Base-by-base conservation (phyloP, 2,888 invertebrate genomes). In the Crossocerus cetratus region DNA sequence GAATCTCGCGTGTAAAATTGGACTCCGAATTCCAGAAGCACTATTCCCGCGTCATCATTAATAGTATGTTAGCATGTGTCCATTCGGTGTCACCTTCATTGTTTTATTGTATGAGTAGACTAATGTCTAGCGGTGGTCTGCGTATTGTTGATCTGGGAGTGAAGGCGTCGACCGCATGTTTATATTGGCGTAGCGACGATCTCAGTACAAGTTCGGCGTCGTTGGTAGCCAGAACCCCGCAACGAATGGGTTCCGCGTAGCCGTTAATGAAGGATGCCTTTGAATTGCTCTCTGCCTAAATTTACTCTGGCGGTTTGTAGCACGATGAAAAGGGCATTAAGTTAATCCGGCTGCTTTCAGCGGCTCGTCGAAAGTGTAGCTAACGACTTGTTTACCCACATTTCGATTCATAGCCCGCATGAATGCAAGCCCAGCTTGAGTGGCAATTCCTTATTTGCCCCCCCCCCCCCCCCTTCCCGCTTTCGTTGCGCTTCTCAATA, bases 291-390 rank as follows among this genome's bases (percentile, higher is more conserved):
- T 57, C 23, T 23, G 20, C 11, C 22, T n/a, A 57, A 57, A 57
- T 57, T 57, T 22, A 57, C 22, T 23, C 20, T 23, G 22, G 57
- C 23, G 23, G 22, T n/a, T 55, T 57, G 20, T 21, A 22, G 57
- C 8, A 43, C 49, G 45, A 21, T 5, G 56, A 58, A 18, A 32
- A 61, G 45, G 56, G 49, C 43, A 4, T 3, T 43, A 43, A 20
- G 23, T 54, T 61, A 49, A 72, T 72, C 68, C 45, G 57, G 43
- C 45, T 44, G 49, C 49, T 49, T 49, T 49, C 49, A 49, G 49
- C 49, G n/a, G 49, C 16, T 49, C 16, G n/a, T 14, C 49, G 49
- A 13, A 49, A 49, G 16, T 49, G 8, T 49, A 16, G 49, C 16
- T 49, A 49, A 49, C 16, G 49, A 16, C n/a, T 49, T 49, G n/a